Percentiles rank a stretch among this genome's conserved stretches.
These are phyloP conservation scores for Zoroaster sp. DNA, from an alignment of 53 echinoderm and acorn worm genomes.

Conservation along the genomic window DNA sequence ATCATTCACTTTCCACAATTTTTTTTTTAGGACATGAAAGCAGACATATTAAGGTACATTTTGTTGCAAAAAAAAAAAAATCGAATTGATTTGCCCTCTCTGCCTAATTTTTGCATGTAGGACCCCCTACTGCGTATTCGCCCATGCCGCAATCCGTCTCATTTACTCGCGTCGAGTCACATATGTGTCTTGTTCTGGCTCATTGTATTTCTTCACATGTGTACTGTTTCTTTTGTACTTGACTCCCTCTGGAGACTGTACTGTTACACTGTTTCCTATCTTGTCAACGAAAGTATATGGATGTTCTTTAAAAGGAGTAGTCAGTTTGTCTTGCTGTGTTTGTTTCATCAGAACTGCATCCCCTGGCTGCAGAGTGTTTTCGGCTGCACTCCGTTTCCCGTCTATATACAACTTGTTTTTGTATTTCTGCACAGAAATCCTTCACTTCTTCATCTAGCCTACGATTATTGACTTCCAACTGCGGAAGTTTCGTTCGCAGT, in stretches of 20 bases:
- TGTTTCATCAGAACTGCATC: slow-evolving; percentile 51
- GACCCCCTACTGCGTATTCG: not conserved
- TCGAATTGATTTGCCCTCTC: not conserved
- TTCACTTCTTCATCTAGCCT: too few relatives aligned
- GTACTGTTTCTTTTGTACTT: slow-evolving; percentile 53
- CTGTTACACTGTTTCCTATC: slow-evolving; percentile 24
- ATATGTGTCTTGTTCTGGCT: not conserved
- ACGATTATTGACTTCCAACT: too few relatives aligned
- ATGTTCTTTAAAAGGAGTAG: not conserved
- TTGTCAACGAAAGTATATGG: slow-evolving; percentile 52
- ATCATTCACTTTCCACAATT: too few relatives aligned
- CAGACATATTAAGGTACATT: not conserved
- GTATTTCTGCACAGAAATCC: too few relatives aligned
- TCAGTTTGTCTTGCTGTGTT: slow-evolving; percentile 38
- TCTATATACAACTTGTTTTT: too few relatives aligned
- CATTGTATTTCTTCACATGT: slow-evolving; percentile 51
- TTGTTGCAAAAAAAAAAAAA: not conserved
- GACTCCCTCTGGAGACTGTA: slow-evolving; percentile 28
- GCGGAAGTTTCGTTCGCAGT: too few relatives aligned
- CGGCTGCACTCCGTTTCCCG: too few relatives aligned
- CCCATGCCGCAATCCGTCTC: not conserved
- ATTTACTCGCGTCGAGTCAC: not conserved
- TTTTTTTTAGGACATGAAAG: not conserved
- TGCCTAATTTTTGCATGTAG: not conserved
- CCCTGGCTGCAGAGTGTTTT: not conserved